These are phyloP conservation scores for Ecliptopera silaceata DNA, from an alignment of 2,888 invertebrate species.

Conservation along the genomic window DNA sequence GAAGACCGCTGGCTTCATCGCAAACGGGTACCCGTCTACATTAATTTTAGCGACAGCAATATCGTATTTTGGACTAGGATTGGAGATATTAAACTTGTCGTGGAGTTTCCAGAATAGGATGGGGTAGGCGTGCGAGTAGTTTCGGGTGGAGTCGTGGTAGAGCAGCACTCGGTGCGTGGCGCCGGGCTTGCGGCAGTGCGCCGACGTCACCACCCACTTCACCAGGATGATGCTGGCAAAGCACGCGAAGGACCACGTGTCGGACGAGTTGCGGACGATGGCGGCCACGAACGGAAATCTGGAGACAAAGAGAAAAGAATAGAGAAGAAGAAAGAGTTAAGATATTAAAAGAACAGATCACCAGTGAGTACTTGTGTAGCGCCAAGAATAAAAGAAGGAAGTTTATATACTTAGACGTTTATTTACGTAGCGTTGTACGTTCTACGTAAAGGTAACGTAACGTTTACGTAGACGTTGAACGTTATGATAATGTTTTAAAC, in stretches of 20 bases:
- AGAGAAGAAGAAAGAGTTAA: no score
- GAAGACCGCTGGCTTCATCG: constrained; percentile 53
- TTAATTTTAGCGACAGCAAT: constrained; percentile 69
- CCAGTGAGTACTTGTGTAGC: no score
- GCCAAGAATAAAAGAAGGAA: no score
- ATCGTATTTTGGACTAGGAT: constrained; percentile 50
- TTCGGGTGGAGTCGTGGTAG: constrained; percentile 58
- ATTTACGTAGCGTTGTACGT: no score
- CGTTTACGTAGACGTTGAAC: no score
- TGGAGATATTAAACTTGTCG: constrained; percentile 55
- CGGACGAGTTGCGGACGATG: constrained; percentile 54
- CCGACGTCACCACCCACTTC: constrained; percentile 68
- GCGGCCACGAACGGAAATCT: constrained; percentile 69
- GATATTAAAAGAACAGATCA: no score
- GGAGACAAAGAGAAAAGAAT: background rate
- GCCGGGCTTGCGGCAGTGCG: constrained; percentile 60
- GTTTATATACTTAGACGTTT: no score
- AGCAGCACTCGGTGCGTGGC: constrained; percentile 60
- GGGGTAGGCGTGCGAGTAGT: constrained; percentile 59
- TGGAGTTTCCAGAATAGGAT: constrained; percentile 67
- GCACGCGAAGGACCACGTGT: constrained; percentile 62
- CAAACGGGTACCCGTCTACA: constrained; percentile 44
- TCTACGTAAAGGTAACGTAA: no score
- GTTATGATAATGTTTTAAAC: no score
- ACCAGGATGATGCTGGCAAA: constrained; percentile 65